phyloP scores from a whole-genome alignment of 2,888 invertebrate genomes.

The Drosophila niveifrons region DNA sequence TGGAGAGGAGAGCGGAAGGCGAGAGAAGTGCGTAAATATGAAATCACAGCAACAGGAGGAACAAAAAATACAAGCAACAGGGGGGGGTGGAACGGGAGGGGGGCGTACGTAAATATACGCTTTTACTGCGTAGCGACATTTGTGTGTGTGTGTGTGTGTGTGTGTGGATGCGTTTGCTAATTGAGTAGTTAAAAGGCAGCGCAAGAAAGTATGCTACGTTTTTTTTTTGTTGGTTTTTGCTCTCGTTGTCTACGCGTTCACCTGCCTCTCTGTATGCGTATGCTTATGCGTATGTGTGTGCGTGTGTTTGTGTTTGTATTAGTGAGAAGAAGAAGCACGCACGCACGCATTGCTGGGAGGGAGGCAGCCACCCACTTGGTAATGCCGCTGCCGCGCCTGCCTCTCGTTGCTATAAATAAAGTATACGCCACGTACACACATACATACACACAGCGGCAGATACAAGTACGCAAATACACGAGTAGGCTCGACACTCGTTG shows the following conservation, averaged over 20 bases:
- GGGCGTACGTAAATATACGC: background rate
- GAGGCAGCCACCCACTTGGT: slow-evolving; percentile 16
- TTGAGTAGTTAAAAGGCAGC: slow-evolving; percentile 69
- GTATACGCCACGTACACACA: slow-evolving; percentile 43
- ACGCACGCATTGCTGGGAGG: slow-evolving; percentile 16
- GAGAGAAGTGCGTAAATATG: slow-evolving; percentile 31
- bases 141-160: background rate
- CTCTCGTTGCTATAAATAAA: slow-evolving; percentile 75
- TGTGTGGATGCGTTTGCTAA: slow-evolving; percentile 55
- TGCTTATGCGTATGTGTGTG: too few relatives aligned
- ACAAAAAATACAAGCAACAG: background rate
- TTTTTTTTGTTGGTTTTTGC: slow-evolving; percentile 34
- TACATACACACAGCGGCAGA: slow-evolving; percentile 8
- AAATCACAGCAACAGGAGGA: slow-evolving; percentile 55
- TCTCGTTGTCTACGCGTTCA: slow-evolving; percentile 5
- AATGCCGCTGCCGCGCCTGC: slow-evolving; percentile 52
- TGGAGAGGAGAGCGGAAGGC: slow-evolving; percentile 22
- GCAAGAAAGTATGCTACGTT: slow-evolving; percentile 65
- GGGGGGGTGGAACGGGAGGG: background rate
- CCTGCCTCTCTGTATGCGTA: slow-evolving; percentile 14
- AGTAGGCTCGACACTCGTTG: background rate
- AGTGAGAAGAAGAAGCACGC: slow-evolving; percentile 9
- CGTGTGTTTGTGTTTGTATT: slow-evolving; percentile 3
- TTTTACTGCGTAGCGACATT: background rate
- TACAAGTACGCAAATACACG: background rate